These are phyloP conservation scores for Scarus forsteni DNA, from an alignment of 2,797 vertebrate species.

Conservation along the genomic window DNA sequence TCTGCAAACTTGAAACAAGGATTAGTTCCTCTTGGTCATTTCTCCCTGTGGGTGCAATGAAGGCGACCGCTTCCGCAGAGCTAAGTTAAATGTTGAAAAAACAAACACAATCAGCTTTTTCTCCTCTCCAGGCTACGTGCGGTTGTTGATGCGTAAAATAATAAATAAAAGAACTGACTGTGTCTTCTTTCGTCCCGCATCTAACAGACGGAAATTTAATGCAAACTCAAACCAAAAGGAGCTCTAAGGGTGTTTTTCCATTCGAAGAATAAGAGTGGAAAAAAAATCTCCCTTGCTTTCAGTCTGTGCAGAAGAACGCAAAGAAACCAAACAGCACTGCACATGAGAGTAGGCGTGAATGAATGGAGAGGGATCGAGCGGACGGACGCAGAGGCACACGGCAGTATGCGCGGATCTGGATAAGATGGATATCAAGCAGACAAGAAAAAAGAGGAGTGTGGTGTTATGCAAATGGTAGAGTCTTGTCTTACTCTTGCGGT, in stretches of 20 bases:
- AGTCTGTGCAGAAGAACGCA: conserved; percentile 60
- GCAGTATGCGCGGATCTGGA: conserved; percentile 56
- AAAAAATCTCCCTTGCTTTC: conserved; percentile 14
- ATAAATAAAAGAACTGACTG: conserved; percentile 62
- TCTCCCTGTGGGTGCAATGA: conserved; percentile 11
- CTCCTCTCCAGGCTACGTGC: conserved; percentile 61
- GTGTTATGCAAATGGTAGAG: conserved; percentile 64
- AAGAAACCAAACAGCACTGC: conserved; percentile 60
- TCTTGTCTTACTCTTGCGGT: conserved; percentile 73
- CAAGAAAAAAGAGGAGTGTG: conserved; percentile 51
- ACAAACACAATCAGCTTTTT: conserved; percentile 51
- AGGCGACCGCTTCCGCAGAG: conserved; percentile 49
- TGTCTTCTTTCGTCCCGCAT: conserved; percentile 44
- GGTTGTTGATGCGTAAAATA: conserved; percentile 80
- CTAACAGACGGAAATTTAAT: conserved; percentile 43
- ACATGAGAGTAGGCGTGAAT: conserved; percentile 79
- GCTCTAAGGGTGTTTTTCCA: conserved; percentile 15
- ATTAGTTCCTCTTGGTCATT: conserved; percentile 52
- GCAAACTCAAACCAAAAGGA: conserved; percentile 25
- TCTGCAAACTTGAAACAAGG: conserved; percentile 72
- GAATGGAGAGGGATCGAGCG: conserved; percentile 65
- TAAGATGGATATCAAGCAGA: conserved; percentile 70
- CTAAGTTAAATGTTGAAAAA: conserved; percentile 39
- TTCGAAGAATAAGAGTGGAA: conserved; percentile 24
- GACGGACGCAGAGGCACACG: conserved; percentile 63